Conservation (phyloP, 1,140 invertebrate genomes). For the Octopus bimaculoides region DNA sequence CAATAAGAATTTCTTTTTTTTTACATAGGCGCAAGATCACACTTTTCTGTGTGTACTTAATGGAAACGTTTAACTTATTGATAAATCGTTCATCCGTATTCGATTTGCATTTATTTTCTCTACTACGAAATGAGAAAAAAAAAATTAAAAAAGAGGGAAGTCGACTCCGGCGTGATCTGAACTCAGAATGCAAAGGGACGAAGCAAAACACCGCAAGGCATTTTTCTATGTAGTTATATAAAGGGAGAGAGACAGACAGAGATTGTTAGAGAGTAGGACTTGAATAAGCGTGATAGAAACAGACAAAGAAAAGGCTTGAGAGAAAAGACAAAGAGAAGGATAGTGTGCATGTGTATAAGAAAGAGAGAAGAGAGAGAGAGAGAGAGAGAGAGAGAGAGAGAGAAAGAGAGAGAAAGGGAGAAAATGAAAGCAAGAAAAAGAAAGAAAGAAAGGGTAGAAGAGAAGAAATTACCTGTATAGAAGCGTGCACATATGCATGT, state of each 20-base stretch:
- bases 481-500: not conserved
- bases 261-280: conserved; percentile 5
- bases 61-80: no score
- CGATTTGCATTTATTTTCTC: no score
- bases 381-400: not conserved
- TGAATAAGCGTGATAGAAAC: conserved; percentile 16
- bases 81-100: no score
- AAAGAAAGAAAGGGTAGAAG: not conserved
- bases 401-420: not conserved
- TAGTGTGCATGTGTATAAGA: not conserved
- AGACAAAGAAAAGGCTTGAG: conserved; percentile 14
- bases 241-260: conserved; percentile 19
- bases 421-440: not conserved
- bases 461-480: not conserved
- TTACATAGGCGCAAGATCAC: no score
- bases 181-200: no score
- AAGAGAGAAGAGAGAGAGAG: not conserved
- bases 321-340: not conserved
- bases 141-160: no score
- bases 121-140: no score
- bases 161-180: no score
- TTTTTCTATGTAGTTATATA: no score
- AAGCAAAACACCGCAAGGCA: no score
- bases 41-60: no score
- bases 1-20: no score